phyloP scores from a whole-genome alignment of 2,113 vertebrate species.

The Anoura caudifer region DNA sequence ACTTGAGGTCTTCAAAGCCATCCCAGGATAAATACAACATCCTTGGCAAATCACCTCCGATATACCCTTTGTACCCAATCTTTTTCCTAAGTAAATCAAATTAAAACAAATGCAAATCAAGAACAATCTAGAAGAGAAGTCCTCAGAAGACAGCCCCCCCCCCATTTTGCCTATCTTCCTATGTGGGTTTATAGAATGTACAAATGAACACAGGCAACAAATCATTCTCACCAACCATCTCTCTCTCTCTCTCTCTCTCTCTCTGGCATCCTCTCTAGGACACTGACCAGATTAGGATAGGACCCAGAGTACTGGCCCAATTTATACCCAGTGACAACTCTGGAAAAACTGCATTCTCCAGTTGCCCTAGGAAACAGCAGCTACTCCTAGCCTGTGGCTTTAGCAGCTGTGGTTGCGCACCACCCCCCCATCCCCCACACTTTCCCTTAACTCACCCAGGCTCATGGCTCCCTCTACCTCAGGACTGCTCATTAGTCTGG shows the following conservation, averaged over 20 bases:
- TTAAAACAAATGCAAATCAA: conserved; percentile 23
- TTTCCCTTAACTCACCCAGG: neutral
- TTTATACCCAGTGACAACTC: neutral
- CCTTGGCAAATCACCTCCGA: neutral
- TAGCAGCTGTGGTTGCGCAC: neutral
- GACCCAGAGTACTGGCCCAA: neutral
- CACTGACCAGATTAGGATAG: fast-evolving
- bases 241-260: neutral
- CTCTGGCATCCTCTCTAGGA: neutral
- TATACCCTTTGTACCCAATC: neutral
- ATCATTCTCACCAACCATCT: neutral
- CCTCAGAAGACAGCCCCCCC: neutral
- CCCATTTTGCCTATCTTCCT: neutral
- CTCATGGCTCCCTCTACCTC: neutral
- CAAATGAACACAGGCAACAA: neutral
- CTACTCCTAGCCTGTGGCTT: neutral
- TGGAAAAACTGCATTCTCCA: neutral
- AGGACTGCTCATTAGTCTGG: conserved; percentile 57
- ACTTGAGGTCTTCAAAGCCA: neutral
- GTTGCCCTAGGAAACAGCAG: neutral
- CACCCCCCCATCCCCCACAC: too few relatives aligned
- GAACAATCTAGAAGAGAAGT: neutral
- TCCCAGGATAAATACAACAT: neutral
- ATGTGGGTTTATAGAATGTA: neutral
- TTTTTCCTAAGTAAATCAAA: conserved; percentile 5